Percentiles rank a stretch among this genome's conserved stretches.
Evolutionary conservation across 1,140 invertebrate species (phyloP).

Genomic region (Cotesia vestalis): DNA sequence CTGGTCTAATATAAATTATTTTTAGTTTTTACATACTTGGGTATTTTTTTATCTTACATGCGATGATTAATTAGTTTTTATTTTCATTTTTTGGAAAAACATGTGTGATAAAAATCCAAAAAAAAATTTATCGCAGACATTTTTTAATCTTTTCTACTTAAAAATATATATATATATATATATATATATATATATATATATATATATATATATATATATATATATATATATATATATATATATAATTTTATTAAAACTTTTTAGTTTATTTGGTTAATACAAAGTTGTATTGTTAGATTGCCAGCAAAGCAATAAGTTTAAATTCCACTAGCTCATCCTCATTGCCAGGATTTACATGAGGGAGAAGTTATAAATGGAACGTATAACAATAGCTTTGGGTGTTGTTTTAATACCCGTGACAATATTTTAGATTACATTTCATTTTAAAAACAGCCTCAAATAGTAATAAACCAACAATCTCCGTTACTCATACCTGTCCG

Average conservation of each 20-base stretch:
- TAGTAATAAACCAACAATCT: background rate
- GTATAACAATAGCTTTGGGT: conserved; percentile 57
- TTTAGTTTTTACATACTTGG: background rate
- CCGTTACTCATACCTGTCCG: background rate
- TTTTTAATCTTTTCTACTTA: too few species aligned
- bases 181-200: too few species aligned
- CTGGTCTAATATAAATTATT: background rate
- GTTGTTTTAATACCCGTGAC: conserved; percentile 42
- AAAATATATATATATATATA: too few species aligned
- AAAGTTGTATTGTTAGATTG: conserved; percentile 61
- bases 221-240: too few species aligned
- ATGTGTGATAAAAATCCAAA: too few species aligned
- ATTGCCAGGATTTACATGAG: too few species aligned
- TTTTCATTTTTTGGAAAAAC: background rate
- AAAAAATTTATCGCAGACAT: too few species aligned
- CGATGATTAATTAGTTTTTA: background rate
- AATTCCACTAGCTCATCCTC: background rate
- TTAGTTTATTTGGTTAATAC: conserved; percentile 23
- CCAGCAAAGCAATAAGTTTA: conserved; percentile 51
- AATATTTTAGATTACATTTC: conserved; percentile 43
- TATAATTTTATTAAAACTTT: conserved; percentile 4
- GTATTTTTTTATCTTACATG: background rate
- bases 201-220: too few species aligned
- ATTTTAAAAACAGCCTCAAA: conserved; percentile 9
- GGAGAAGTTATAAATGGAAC: conserved; percentile 3